Base-by-base conservation (phyloP, 2,113 vertebrate species). In the Casuarius casuarius region DNA sequence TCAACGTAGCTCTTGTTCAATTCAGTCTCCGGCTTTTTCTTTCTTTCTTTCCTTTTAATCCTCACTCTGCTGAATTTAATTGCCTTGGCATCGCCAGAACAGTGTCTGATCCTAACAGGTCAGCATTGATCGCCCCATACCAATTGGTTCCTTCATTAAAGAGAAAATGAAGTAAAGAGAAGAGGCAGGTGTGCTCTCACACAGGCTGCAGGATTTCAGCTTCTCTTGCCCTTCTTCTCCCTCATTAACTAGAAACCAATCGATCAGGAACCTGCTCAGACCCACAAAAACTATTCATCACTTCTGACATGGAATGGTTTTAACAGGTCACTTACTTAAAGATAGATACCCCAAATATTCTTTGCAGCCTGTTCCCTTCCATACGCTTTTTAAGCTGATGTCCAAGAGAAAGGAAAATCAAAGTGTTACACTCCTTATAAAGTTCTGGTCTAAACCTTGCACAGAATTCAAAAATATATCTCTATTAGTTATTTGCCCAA, bases 91-190 rank as follows among this genome's bases (percentile, higher is more conserved):
- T 97, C 96, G 85, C 93, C 96, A 98, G 97, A 97, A 97, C 83
- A 90, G 78, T 92, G 93, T 94, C 97, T 96, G 96, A 97, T 97
- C 79, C 90, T 97, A 98, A 97, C 23, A 97, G 97, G 97, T 97
- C 97, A 98, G 97, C 94, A 98, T 89, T 97, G 98, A 98, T 98
- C 75, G 46, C 83, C 97, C 95, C 97, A 98, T 98, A 98, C 95
- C 97, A 98, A 98, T 95, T 96, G 97, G 96, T 97, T 98, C 97
- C 97, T 97, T 98, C 97, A 97, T 97, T 98, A 98, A 94, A 94
- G 95, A 97, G 97, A 98, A 98, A 98, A 98, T 91, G 95, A 97
- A 95, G 95, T 95, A 96, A 97, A 97, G 96, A 97, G 94, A 96
- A 97, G 95, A 98, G 90, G 95, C 97, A 98, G 95, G 96, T 92